These are phyloP conservation scores for Orthonevra nobilis DNA, from an alignment of 2,888 invertebrate genomes.

Conservation along the genomic window DNA sequence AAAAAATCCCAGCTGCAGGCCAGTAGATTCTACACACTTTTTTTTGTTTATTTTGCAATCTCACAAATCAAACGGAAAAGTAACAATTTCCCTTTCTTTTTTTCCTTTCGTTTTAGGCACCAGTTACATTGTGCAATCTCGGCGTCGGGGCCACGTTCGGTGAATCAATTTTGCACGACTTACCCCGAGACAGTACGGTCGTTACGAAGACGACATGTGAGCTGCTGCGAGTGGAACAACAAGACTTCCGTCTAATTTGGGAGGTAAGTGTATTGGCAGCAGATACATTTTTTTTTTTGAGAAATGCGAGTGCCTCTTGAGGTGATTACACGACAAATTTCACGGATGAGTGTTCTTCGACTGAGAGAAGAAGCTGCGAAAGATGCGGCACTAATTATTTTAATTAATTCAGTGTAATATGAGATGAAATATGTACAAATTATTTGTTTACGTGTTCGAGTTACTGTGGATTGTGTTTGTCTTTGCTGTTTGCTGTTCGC, in stretches of 20 bases:
- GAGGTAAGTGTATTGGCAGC: constrained; percentile 84
- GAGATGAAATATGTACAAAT: neutral
- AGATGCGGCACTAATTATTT: constrained; percentile 50
- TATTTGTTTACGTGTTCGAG: constrained; percentile 8
- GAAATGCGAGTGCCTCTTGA: no score
- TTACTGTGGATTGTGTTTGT: neutral
- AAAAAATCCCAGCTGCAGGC: no score
- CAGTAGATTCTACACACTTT: no score
- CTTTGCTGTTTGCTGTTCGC: neutral
- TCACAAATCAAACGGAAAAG: neutral
- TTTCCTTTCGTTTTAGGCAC: constrained; percentile 81
- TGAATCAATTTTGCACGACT: constrained; percentile 87
- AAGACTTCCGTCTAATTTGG: constrained; percentile 88
- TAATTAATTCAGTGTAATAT: constrained; percentile 43
- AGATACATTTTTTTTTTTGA: no score
- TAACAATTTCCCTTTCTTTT: constrained; percentile 15
- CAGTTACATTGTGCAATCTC: constrained; percentile 85
- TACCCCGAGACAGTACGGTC: constrained; percentile 86
- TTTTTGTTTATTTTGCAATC: neutral
- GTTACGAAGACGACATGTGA: constrained; percentile 88
- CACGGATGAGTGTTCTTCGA: constrained; percentile 18
- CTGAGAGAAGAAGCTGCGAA: neutral
- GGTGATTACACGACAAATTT: constrained; percentile 31
- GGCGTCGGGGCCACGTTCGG: constrained; percentile 89
- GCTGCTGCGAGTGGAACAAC: constrained; percentile 87